These are phyloP conservation scores for Drosophila fuyamai DNA, from an alignment of 1,140 invertebrate genomes.

Conservation along the genomic window DNA sequence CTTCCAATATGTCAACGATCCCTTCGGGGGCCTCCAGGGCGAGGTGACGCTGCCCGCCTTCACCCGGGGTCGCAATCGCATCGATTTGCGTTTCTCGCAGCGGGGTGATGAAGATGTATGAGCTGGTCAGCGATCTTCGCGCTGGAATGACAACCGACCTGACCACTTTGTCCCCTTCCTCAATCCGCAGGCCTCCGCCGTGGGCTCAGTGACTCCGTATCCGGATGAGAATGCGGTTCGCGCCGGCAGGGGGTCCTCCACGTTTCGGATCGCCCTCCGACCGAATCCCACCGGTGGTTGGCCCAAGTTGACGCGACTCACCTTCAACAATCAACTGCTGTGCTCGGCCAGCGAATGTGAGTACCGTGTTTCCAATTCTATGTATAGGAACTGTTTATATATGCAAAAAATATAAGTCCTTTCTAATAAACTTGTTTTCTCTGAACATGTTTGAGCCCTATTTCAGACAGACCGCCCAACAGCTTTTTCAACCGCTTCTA, in stretches of 20 bases:
- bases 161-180: conserved; percentile 10
- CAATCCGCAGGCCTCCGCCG: conserved; percentile 31
- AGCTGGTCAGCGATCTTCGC: background rate
- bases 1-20: conserved; percentile 52
- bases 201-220: conserved; percentile 51
- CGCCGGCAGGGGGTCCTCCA: background rate
- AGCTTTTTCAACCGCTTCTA: conserved; percentile 59
- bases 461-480: conserved; percentile 37
- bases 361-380: conserved; percentile 10
- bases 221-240: conserved; percentile 39
- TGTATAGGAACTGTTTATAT: background rate
- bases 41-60: conserved; percentile 52
- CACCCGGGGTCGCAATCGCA: conserved; percentile 45
- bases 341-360: conserved; percentile 57
- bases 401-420: too few relatives aligned
- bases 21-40: conserved; percentile 23
- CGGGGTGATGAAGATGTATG: conserved; percentile 37
- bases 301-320: conserved; percentile 53
- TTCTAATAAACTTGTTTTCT: background rate
- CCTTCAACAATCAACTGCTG: conserved; percentile 32
- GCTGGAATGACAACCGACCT: conserved; percentile 2
- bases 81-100: conserved; percentile 63
- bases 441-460: background rate
- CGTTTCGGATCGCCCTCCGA: conserved; percentile 44
- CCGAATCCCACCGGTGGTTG: conserved; percentile 8